Base-by-base conservation (phyloP, 2,888 invertebrate species). In the Aethes cnicana region DNA sequence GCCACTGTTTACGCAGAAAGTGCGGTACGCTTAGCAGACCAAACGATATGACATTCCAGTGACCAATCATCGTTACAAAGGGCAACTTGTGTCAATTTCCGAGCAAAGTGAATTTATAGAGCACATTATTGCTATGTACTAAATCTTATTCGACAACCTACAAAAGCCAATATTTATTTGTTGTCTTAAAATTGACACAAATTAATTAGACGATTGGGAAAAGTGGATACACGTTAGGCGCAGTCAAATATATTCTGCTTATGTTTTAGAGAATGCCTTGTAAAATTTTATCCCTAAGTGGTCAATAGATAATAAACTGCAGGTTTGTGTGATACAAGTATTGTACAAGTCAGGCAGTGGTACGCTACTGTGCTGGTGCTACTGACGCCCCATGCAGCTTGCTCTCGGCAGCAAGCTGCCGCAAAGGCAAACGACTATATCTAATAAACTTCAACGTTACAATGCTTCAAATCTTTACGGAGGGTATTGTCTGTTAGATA, bases 401-500 rank as follows among this genome's bases (percentile, higher is more conserved):
- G 78, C 80, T 59, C 68, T 54, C 57, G 64, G 68, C 70, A 70
- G 75, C 79, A 74, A 78, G 79, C 79, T 67, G 79, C 84, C 77
- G 63, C 72, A 63, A 77, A 83, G 85, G 84, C 86, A 74, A 80
- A 83, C 74, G 74, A 79, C 87, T 88, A 87, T 84, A 81, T 81
- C 87, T 88, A 88, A 85, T 81, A 73, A 84, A 82, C 73, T 77
- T 84, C 68, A 83, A 86, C 75, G 62, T 74, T 77, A 83, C 74
- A 80, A 72, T 73, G 69, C 71, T 81, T 79, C 73, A 74, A 81
- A 75, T 77, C 70, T 79, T 85, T 72, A 79, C 83, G 88, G 88
- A 88, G 86, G 87, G 87, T 89, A 89, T 89, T 89, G 88, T 89
- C 88, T 86, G 85, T 81, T 81, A 85, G 83, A 84, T 87, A 86